Percentiles rank a stretch among this genome's conserved stretches.
Conservation (phyloP, 2,113 vertebrate species). For the Microtus oregoni region DNA sequence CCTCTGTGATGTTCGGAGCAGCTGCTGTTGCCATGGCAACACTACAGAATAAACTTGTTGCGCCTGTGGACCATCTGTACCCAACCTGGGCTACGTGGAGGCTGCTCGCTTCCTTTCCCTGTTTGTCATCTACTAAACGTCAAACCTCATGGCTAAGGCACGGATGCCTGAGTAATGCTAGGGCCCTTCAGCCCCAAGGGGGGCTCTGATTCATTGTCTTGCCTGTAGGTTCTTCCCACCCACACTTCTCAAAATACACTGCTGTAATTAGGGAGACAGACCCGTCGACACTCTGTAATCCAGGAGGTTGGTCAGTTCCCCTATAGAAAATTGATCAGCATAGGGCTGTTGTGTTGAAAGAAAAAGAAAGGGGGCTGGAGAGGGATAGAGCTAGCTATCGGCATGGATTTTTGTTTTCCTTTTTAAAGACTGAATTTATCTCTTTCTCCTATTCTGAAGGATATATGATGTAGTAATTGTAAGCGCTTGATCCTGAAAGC, state of each 20-base stretch:
- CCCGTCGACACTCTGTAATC: background rate
- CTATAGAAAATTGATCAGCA: slow-evolving; percentile 5
- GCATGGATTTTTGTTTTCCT: background rate
- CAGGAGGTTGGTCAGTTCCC: background rate
- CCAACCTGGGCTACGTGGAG: background rate
- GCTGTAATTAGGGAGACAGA: slow-evolving; percentile 31
- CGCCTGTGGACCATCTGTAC: slow-evolving; percentile 74
- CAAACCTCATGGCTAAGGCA: background rate
- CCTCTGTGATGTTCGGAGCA: background rate
- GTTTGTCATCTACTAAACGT: background rate
- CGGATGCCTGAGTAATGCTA: background rate
- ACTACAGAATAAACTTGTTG: slow-evolving; percentile 75
- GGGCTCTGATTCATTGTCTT: background rate
- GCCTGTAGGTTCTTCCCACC: background rate
- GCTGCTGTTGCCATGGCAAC: slow-evolving; percentile 81
- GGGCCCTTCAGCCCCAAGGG: background rate
- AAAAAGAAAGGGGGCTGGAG: background rate
- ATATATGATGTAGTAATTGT: background rate
- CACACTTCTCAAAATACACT: background rate
- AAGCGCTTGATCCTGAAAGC: slow-evolving; percentile 34
- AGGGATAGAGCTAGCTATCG: background rate
- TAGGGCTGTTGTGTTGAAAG: background rate
- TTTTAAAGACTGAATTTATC: background rate
- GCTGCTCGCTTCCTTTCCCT: slow-evolving; percentile 49
- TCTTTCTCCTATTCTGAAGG: slow-evolving; percentile 27